Evolutionary conservation across 2,113 vertebrate genomes (phyloP), one percentile per base, ranked within the genome.

Genomic region (Parotia lawesii): DNA sequence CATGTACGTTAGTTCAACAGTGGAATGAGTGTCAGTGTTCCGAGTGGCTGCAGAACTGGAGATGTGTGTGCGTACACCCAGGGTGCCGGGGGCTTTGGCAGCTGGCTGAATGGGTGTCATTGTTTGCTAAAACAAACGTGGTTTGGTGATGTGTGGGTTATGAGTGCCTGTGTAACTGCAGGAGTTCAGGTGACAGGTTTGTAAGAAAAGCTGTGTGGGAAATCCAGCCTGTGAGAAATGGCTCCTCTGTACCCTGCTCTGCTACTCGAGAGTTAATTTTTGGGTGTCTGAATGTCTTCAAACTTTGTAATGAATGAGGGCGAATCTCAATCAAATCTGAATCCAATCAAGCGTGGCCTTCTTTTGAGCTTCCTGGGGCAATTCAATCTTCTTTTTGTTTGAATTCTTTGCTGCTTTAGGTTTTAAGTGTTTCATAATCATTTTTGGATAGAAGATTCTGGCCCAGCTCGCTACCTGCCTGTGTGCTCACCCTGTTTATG

Each of bases 11-110:
- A 50, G 44, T 38, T 38, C 42, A 45, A 16, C 20, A 80, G 35
- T 4, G 56, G 44, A 23, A 51, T 23, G 35, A 48, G 10, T 28
- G 48, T 50, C 38, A 38, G 24, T 24, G n/a, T 60, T 60, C 17
- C 0, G 18, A 82, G 23, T 64, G 29, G 33, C 47, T 91, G 57
- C 56, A 53, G 67, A 44, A 14, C 33, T 64, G 69, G 33, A 74
- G 62, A 12, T 3, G 14, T 3, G 3, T n/a, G 20, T 37, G 53
- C 20, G 8, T 10, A 7, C 9, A 12, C 4, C 2, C 21, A 21
- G 37, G 27, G 4, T 29, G 25, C 6, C 56, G 50, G 65, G 56
- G 29, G 47, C 25, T 80, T 72, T 47, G 31, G 29, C 31, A 82
- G 22, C 45, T 78, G 61, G 12, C 37, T 79, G 2, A 1, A 15